These are phyloP conservation scores for Strix aluco DNA, from an alignment of 2,113 vertebrate species.

Conservation along the genomic window DNA sequence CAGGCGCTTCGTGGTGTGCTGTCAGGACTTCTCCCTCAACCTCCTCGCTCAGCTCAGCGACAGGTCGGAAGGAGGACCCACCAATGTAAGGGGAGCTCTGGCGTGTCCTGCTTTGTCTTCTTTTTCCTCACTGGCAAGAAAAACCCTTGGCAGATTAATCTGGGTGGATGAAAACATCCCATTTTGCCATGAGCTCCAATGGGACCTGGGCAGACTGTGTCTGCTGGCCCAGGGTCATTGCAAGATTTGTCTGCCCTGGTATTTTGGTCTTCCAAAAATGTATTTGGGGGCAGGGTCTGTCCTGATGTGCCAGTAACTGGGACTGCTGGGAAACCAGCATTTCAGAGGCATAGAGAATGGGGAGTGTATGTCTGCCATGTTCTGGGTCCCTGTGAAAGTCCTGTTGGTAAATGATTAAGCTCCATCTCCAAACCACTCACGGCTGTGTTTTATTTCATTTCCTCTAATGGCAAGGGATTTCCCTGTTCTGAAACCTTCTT, in stretches of 20 bases:
- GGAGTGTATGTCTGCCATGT: neutral
- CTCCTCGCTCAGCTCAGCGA: conserved; percentile 88
- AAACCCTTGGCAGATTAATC: neutral
- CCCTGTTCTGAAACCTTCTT: neutral
- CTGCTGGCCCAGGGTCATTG: neutral
- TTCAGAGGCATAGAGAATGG: neutral
- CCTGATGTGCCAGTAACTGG: neutral
- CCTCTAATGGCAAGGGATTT: neutral
- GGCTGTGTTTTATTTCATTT: conserved; percentile 22
- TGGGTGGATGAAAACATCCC: neutral
- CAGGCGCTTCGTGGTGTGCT: conserved; percentile 87
- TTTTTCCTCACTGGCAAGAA: neutral
- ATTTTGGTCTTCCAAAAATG: neutral
- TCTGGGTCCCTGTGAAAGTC: neutral
- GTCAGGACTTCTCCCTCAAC: conserved; percentile 91
- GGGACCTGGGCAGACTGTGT: rapidly evolving
- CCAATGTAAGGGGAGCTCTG: conserved; percentile 82
- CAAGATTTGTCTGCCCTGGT: neutral
- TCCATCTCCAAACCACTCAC: neutral
- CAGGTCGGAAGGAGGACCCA: conserved; percentile 79
- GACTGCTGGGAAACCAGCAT: neutral
- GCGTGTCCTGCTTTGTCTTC: neutral
- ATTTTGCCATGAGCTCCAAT: neutral
- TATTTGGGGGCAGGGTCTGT: neutral
- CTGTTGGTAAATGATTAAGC: neutral